Base-by-base conservation (phyloP, 2,888 invertebrate genomes). In the Napeogenes inachia region DNA sequence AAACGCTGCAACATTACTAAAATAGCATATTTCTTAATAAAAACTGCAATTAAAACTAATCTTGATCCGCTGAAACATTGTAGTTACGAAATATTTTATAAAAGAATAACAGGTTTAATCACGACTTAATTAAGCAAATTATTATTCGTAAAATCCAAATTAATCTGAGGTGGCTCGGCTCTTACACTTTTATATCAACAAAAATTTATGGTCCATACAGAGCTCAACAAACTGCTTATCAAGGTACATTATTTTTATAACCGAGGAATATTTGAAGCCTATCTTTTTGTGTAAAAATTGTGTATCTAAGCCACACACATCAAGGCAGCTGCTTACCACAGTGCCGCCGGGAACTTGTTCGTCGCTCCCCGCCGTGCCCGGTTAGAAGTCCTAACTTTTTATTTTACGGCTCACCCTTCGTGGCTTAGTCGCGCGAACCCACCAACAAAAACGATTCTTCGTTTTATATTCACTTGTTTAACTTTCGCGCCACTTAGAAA, bases 361-460 rank as follows among this genome's bases (percentile, higher is more conserved):
- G 78, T 73, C 80, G 82, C 79, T 83, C 85, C 84, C 82, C 80
- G 81, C 76, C 81, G 79, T 82, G 88, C 81, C 87, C 88, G 87
- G 89, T 89, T 88, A 88, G 87, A 88, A 85, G 78, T 85, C 85
- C 85, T 82, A 85, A 86, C 85, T 87, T 88, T 89, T 89, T 88
- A 83, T 88, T 89, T 86, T 81, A 78, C 81, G 77, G 81, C 78
- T 83, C 83, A 85, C 88, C 87, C 89, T 87, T 82, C 82, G 83
- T 81, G 82, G 84, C 82, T 86, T 85, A 86, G 86, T 79, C 76
- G 81, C 86, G 85, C 84, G 85, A 87, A 83, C 84, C 86, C 83
- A 82, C 84, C 80, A 77, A 76, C 77, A 65, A 64, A 68, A 62
- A 62, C 60, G 60, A 68, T 67, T 70, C 63, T 64, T 69, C 64